Conservation (phyloP, 2,113 vertebrate species). For the Pitta sordida region DNA sequence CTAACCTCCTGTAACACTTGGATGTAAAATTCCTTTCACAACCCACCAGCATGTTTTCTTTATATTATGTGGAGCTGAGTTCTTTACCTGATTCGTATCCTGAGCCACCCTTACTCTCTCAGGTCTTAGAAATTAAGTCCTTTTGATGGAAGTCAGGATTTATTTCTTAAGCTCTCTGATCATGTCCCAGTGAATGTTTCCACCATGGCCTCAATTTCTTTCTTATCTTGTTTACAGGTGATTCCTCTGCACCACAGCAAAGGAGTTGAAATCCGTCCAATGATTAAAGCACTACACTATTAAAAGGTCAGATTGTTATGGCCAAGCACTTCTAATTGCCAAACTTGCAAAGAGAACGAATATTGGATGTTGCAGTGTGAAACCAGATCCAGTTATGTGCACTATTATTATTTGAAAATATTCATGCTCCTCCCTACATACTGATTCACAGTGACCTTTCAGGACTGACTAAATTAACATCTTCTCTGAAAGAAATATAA, state of each 20-base stretch:
- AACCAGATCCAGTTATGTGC: not conserved
- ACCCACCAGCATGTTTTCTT: not conserved
- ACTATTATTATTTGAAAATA: not conserved
- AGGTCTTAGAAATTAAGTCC: not conserved
- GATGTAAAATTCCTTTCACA: not conserved
- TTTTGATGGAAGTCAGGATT: not conserved
- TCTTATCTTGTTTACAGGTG: not conserved
- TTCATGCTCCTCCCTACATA: not conserved
- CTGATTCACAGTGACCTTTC: not conserved
- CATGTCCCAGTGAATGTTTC: not conserved
- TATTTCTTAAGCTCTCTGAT: conserved; percentile 5
- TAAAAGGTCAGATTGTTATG: not conserved
- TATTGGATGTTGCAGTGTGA: not conserved
- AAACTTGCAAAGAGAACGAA: not conserved
- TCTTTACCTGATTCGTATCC: not conserved
- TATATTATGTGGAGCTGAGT: not conserved
- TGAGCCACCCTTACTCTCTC: not conserved
- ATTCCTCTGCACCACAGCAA: not conserved
- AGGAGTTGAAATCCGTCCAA: not conserved
- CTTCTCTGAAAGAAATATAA: not conserved
- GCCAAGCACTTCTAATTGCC: not conserved
- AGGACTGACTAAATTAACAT: not conserved
- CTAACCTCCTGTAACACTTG: not conserved
- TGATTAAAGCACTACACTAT: accelerated
- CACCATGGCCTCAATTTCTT: not conserved